Conservation (phyloP, 1,140 invertebrate species). For the Drosophila elegans region DNA sequence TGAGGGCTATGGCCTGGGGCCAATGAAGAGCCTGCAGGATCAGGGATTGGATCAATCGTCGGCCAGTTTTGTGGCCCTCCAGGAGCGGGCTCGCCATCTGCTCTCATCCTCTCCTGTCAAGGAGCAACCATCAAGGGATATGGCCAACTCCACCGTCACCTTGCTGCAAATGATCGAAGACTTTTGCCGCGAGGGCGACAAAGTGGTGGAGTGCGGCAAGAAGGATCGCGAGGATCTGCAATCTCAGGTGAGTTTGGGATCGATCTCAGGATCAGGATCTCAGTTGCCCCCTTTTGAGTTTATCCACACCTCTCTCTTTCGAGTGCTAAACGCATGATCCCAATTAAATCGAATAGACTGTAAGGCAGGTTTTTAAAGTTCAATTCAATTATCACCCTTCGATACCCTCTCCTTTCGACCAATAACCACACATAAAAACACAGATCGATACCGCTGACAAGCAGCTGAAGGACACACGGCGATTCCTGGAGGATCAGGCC, state of each 20-base stretch:
- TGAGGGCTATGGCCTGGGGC: constrained; percentile 85
- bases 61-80: constrained; percentile 80
- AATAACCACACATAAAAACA: constrained; percentile 42
- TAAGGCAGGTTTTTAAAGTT: constrained; percentile 45
- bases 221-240: constrained; percentile 89
- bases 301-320: not conserved
- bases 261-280: not conserved
- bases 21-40: constrained; percentile 60
- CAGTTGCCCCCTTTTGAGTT: constrained; percentile 4
- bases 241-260: constrained; percentile 87
- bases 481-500: constrained; percentile 93
- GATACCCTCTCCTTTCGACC: constrained; percentile 23
- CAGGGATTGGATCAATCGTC: constrained; percentile 53
- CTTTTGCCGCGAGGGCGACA: constrained; percentile 87
- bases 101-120: constrained; percentile 74
- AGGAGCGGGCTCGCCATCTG: constrained; percentile 86
- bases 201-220: constrained; percentile 87
- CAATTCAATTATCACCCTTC: constrained; percentile 11
- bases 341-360: constrained; percentile 38
- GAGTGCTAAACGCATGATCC: constrained; percentile 68
- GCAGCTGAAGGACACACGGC: constrained; percentile 89
- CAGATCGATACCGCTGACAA: constrained; percentile 93
- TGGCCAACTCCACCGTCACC: constrained; percentile 84
- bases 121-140: constrained; percentile 72
- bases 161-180: constrained; percentile 88